A percentile compares a stretch with the other conserved stretches of the same genome.
These are phyloP conservation scores for Eupithecia abbreviata DNA, from an alignment of 2,888 invertebrate species.

Conservation along the genomic window DNA sequence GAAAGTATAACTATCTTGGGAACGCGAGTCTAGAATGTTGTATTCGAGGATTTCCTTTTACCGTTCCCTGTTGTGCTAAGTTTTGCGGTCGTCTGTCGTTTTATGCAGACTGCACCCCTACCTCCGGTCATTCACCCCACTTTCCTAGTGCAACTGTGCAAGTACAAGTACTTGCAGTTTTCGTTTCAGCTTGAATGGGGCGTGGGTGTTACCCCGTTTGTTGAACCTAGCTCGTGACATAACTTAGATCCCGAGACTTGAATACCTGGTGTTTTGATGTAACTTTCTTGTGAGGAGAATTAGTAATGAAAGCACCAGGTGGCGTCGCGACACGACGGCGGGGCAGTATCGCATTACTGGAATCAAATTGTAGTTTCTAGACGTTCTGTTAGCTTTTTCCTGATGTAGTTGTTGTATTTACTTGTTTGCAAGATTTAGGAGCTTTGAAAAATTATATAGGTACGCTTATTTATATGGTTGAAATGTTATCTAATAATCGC, in stretches of 20 bases:
- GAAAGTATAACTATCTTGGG: slow-evolving; percentile 26
- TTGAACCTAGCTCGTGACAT: slow-evolving; percentile 48
- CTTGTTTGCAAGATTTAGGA: background rate
- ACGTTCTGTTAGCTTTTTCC: background rate
- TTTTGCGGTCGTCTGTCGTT: slow-evolving; percentile 65
- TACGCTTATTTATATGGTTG: no score
- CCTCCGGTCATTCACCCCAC: slow-evolving; percentile 69
- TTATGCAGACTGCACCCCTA: slow-evolving; percentile 70
- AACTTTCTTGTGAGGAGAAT: slow-evolving; percentile 23
- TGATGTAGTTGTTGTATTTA: background rate
- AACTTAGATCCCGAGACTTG: slow-evolving; percentile 35
- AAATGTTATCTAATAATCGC: no score
- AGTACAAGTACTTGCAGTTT: slow-evolving; percentile 53
- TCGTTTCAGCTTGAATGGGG: slow-evolving; percentile 67
- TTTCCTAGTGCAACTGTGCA: slow-evolving; percentile 56
- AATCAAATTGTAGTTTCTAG: background rate
- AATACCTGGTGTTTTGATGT: slow-evolving; percentile 34
- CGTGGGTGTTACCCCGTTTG: slow-evolving; percentile 65
- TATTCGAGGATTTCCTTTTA: slow-evolving; percentile 41
- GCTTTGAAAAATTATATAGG: no score
- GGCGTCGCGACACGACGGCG: background rate
- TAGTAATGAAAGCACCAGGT: slow-evolving; percentile 11
- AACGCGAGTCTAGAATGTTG: slow-evolving; percentile 30
- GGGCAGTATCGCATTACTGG: slow-evolving; percentile 6
- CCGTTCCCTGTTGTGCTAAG: slow-evolving; percentile 52